Conservation (phyloP, 2,113 vertebrate genomes). For the Nannospalax galili region DNA sequence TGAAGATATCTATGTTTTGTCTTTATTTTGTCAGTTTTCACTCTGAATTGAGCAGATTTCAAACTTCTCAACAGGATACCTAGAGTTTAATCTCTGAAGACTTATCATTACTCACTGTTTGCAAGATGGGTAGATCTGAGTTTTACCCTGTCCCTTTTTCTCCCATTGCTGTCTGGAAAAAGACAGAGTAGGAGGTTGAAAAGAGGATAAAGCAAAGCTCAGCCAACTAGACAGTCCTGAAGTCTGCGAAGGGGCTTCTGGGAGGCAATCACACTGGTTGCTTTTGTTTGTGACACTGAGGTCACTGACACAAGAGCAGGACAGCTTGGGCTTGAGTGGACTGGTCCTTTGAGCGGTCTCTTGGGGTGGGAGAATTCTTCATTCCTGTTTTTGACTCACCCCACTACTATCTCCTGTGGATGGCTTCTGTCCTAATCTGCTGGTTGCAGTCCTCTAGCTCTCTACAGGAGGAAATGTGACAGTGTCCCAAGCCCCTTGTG, state of each 20-base stretch:
- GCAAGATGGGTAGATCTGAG: background rate
- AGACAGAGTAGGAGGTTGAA: background rate
- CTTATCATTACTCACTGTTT: background rate
- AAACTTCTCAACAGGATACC: background rate
- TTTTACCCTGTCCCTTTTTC: background rate
- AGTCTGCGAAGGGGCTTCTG: background rate
- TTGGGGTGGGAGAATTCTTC: background rate
- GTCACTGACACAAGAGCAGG: background rate
- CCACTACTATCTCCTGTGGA: background rate
- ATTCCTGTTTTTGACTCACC: background rate
- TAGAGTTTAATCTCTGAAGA: constrained; percentile 39
- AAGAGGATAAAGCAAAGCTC: background rate
- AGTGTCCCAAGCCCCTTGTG: background rate
- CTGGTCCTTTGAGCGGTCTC: background rate
- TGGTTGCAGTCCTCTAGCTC: background rate
- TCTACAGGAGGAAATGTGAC: background rate
- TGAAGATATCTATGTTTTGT: background rate
- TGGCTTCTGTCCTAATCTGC: background rate
- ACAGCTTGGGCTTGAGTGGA: background rate
- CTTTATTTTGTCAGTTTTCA: constrained; percentile 60
- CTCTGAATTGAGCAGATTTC: constrained; percentile 32
- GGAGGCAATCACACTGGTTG: background rate
- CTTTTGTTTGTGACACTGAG: background rate
- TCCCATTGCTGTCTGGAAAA: background rate
- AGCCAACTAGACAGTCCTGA: background rate